Evolutionary conservation across 2,113 vertebrate species (phyloP), one percentile per base, ranked within the genome.

Genomic region (Albula glossodonta): DNA sequence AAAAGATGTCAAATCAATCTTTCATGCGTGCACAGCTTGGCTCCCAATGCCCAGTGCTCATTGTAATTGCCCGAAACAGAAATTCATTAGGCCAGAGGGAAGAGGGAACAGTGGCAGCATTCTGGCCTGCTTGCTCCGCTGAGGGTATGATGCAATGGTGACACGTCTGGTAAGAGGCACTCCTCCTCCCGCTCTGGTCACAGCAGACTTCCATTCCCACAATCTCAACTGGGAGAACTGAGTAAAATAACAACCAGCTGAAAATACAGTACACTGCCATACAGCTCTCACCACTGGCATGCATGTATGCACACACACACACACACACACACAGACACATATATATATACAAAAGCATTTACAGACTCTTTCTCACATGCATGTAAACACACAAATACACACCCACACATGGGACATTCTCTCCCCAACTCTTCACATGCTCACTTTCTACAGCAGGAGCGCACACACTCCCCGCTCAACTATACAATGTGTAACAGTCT

Each of bases 1-100:
- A 74, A 2, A 74, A 74, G 66, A 74, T 74, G 66, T 74, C 66
- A 74, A 31, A 74, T 74, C 48, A 79, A 79, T 79, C 78, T 79
- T 79, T 50, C 78, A 50, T 49, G 78, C 78, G 13, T 17, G 1
- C 41, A 6, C 11, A 8, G 78, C 49, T 19, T 4, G 11, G 41
- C 49, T 50, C 31, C 78, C 22, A 50, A 50, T 15, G n/a, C 51
- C 17, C 11, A 52, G 22, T 7, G 51, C 51, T 81, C 80, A 13
- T 5, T 81, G 51, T 81, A 48, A 79, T 79, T 2, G 41, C 48
- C 48, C 1, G 11, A 17, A 79, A 17, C 49, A 17, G 12, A 79
- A 79, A 50, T 79, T 79, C n/a, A 70, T 80, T 51, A 50, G 15
- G 52, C 10, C 49, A 13, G 52, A 31, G 25, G 31, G 51, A 41